Evolutionary conservation across 2,797 vertebrate species (phyloP).

Genomic region (Oreochromis mossambicus): DNA sequence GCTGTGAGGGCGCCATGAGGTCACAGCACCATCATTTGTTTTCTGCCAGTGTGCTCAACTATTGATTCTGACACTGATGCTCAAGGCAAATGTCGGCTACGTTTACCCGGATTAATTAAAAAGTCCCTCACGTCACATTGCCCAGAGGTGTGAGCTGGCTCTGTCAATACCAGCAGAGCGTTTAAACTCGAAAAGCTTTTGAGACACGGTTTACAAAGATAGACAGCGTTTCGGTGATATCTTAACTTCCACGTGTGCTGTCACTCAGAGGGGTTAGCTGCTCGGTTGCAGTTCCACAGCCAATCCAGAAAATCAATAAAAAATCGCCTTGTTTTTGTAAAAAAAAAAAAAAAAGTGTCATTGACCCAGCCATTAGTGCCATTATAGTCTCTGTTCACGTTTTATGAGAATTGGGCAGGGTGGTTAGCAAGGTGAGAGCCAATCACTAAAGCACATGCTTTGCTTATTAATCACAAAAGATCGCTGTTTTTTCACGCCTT

Average conservation of each 20-base stretch:
- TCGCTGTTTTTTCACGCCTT: not conserved
- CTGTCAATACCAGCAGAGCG: conserved; percentile 20
- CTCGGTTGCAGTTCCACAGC: not conserved
- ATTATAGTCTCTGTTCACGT: not conserved
- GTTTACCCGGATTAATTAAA: conserved; percentile 76
- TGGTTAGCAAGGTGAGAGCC: conserved; percentile 16
- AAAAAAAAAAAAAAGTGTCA: not conserved
- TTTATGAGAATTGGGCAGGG: not conserved
- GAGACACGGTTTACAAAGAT: not conserved
- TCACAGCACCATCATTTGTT: conserved; percentile 61
- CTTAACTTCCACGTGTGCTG: not conserved
- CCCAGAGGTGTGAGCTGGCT: conserved; percentile 34
- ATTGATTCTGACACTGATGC: conserved; percentile 67
- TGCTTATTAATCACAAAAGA: conserved; percentile 27
- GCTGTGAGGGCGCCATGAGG: conserved; percentile 11
- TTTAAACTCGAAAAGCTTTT: conserved; percentile 8
- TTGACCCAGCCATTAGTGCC: not conserved
- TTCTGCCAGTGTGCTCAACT: conserved; percentile 46
- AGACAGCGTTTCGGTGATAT: not conserved
- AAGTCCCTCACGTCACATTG: conserved; percentile 47
- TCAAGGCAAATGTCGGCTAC: conserved; percentile 67
- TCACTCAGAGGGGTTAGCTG: not conserved
- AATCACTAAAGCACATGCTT: conserved; percentile 13
- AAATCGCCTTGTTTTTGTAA: not conserved
- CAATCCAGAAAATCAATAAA: conserved; percentile 10